Evolutionary conservation across 2,888 invertebrate genomes (phyloP).

Genomic region (Anthophora plumipes): DNA sequence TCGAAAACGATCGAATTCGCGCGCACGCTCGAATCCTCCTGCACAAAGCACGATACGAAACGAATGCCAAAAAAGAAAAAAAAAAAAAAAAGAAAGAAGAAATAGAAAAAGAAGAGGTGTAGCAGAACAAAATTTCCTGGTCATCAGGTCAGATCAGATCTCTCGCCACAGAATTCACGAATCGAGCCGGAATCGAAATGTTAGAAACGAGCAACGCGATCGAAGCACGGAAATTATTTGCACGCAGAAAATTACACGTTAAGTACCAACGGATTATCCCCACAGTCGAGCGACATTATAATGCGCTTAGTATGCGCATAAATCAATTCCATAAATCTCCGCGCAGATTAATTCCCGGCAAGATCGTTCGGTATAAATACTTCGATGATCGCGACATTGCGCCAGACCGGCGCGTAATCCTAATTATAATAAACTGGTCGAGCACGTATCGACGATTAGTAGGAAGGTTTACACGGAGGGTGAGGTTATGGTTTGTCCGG

Average conservation of each 20-base stretch:
- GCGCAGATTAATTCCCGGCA: slow-evolving; percentile 47
- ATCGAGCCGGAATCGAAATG: too few species aligned
- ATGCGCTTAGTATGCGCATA: slow-evolving; percentile 45
- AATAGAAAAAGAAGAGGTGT: too few species aligned
- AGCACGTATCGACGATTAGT: slow-evolving; percentile 39
- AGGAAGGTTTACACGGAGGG: slow-evolving; percentile 12
- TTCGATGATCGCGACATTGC: slow-evolving; percentile 32
- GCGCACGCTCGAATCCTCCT: too few species aligned
- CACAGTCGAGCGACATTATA: slow-evolving; percentile 36
- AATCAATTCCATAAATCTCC: slow-evolving; percentile 48
- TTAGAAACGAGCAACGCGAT: neutral
- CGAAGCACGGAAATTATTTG: slow-evolving; percentile 15
- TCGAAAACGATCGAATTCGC: slow-evolving; percentile 19
- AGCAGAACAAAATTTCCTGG: too few species aligned
- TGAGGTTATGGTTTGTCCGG: too few species aligned
- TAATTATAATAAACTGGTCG: slow-evolving; percentile 50
- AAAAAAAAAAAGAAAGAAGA: neutral
- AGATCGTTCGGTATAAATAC: slow-evolving; percentile 51
- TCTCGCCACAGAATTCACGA: too few species aligned
- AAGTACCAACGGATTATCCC: slow-evolving; percentile 31
- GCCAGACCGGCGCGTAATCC: slow-evolving; percentile 25
- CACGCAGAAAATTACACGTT: slow-evolving; percentile 20
- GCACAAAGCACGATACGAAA: neutral
- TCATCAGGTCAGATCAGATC: too few species aligned
- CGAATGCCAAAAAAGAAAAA: neutral